Base-by-base conservation (phyloP, 2,113 vertebrate genomes). In the Chascanopsetta lugubris region DNA sequence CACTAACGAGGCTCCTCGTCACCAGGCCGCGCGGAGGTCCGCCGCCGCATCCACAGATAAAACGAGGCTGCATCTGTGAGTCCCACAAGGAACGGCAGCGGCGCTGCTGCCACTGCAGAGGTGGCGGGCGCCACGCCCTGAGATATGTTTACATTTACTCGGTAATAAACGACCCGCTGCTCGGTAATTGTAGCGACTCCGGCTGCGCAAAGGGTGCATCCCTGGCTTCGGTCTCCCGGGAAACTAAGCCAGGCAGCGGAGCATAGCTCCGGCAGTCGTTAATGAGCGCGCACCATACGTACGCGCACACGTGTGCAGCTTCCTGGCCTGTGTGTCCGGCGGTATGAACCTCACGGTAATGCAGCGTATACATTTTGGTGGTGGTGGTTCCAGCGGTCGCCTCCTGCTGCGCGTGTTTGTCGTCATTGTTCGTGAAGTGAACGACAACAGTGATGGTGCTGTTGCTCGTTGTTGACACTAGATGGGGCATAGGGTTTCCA, bases 121-220 rank as follows among this genome's bases (percentile, higher is more conserved):
- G 17, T 9, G 17, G 26, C 45, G 43, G 30, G 9, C 12, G 13
- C 0, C 9, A 25, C 34, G 53, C 59, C 42, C 48, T 21, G 29
- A 54, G 36, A 40, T 29, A 10, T 21, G 5, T 50, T 11, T 17
- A 29, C 29, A 30, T 72, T 66, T 30, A 30, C 4, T 57, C 12
- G 32, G 12, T 15, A 53, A 29, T 24, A 15, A 58, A 51, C 36
- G n/a, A 58, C 20, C 32, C 48, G 40, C 45, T 57, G 67, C 36
- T 42, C 50, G 26, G 15, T 78, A 65, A 66, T 77, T 73, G n/a
- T 47, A 47, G 5, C 8, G 11, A 21, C 34, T 61, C 13, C 1
- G 29, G 10, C 15, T 30, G 24, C 4, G 27, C 40, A 10, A 24
- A 61, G 53, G 30, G 25, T 64, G 11, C 18, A 47, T 50, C 26